Conservation (phyloP, 2,113 vertebrate species). For the Naja naja region DNA sequence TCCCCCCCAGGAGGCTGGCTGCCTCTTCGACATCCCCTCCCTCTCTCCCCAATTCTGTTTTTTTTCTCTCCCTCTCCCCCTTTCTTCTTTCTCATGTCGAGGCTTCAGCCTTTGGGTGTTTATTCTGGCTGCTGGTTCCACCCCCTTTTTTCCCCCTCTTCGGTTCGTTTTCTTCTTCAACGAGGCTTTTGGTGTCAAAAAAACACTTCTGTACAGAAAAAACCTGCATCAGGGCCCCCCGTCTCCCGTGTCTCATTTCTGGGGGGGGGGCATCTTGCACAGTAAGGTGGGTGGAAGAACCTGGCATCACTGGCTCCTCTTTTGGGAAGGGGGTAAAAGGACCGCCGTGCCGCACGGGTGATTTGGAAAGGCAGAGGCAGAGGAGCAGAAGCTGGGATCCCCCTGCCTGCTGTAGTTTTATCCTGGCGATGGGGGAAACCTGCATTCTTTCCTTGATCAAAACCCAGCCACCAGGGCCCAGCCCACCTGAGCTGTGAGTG, state of each 20-base stretch:
- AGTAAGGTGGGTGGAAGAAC: not conserved
- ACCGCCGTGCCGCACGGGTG: too few species aligned
- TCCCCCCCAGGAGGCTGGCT: constrained; percentile 14
- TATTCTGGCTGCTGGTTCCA: constrained; percentile 70
- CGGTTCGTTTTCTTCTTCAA: constrained; percentile 73
- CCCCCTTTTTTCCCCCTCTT: not conserved
- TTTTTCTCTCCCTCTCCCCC: not conserved
- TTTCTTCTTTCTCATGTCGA: constrained; percentile 36
- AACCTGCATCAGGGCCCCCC: constrained; percentile 71
- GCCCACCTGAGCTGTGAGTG: accelerated
- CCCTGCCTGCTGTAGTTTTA: not conserved
- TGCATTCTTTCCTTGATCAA: not conserved
- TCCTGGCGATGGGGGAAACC: not conserved
- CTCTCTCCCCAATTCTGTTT: not conserved
- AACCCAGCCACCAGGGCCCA: not conserved
- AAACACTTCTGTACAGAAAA: constrained; percentile 79
- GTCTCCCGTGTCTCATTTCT: constrained; percentile 64
- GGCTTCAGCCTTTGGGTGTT: constrained; percentile 69
- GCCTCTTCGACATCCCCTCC: not conserved
- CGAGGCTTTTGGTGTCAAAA: constrained; percentile 74
- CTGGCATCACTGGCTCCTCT: too few species aligned
- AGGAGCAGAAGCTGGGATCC: not conserved
- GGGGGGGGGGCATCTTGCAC: not conserved
- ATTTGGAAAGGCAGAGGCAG: not conserved
- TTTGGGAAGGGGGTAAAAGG: not conserved